Base-by-base conservation (phyloP, 2,888 invertebrate genomes). In the Hydrotaea diabolus region DNA sequence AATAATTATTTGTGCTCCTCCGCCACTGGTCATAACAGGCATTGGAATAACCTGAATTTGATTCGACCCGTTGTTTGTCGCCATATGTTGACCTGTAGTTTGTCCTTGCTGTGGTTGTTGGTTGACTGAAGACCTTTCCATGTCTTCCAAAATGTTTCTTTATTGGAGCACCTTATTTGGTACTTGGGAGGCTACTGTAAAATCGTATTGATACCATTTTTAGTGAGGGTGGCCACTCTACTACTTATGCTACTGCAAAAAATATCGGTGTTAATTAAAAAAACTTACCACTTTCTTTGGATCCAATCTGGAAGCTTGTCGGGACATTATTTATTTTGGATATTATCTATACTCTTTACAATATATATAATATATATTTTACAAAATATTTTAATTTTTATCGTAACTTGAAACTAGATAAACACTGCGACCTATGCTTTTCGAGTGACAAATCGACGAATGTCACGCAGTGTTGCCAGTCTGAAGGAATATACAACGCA, bases 231-330 rank as follows among this genome's bases (percentile, higher is more conserved):
- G 91, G 89, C 90, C 91, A 90, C 86, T 86, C 88, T 83, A 77
- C 82, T 66, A 62, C 57, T 82, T 74, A 79, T 73, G 43, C 57
- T 85, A 78, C 26, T 71, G 64, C 80, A 74, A 75, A 69, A 66
- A 49, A 74, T 36, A 5, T 53, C 39, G 8, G 1, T 13, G 46
- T 21, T 8, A 21, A 39, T 13, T 69, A 46, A 15, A 13, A 74
- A 31, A 26, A 64, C 93, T 91, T 89, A 93, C 92, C 91, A 92
- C 93, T 92, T 92, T 92, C 77, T 92, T 92, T 9, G 91, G 88
- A 87, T 92, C 92, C 76, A 92, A 86, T 83, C 91, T 87, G n/a
- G 91, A 88, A 53, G 89, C 87, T 89, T 92, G 92, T 31, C 92
- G 89, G 2, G 92, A 92, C 92, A 92, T 92, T 74, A 9, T 62